A percentile compares a stretch with the other conserved stretches of the same genome.
These are phyloP conservation scores for Acronicta alni DNA, from an alignment of 2,888 invertebrate species.

Conservation along the genomic window DNA sequence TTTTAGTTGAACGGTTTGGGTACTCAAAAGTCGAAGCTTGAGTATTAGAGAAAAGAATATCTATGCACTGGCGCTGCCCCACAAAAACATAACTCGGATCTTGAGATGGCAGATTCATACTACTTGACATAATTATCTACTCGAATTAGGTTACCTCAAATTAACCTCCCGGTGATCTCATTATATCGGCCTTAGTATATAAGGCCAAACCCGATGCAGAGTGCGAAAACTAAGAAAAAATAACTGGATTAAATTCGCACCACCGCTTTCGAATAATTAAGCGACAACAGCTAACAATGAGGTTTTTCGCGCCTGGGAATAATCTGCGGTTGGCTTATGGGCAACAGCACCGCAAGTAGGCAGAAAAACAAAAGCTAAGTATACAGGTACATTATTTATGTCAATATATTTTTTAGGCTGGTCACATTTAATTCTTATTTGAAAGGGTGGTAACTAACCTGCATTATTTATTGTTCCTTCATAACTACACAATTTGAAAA, in stretches of 20 bases:
- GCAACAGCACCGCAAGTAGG: not conserved
- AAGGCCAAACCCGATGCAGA: conserved; percentile 7
- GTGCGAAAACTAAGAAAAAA: conserved; percentile 27
- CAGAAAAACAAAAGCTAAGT: not conserved
- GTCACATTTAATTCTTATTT: not conserved
- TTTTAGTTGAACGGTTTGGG: no score
- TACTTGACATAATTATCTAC: conserved; percentile 5
- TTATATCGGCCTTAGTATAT: conserved; percentile 37
- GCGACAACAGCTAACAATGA: conserved; percentile 4
- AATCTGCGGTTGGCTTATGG: conserved; percentile 1
- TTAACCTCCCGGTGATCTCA: conserved; percentile 21
- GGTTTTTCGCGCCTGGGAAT: conserved; percentile 6
- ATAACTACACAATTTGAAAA: not conserved
- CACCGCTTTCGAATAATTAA: conserved; percentile 21
- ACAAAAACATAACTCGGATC: conserved; percentile 6
- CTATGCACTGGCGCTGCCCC: no score
- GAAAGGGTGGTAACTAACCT: no score
- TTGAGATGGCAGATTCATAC: conserved; percentile 3
- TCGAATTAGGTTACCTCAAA: conserved; percentile 19
- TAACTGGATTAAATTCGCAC: conserved; percentile 26
- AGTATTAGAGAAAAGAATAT: no score
- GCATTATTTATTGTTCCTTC: not conserved
- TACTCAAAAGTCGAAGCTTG: no score
- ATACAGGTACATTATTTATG: not conserved
- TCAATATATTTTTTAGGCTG: conserved; percentile 1